Evolutionary conservation across 2,888 invertebrate genomes (phyloP).

Genomic region (Chymomyza caudatula): DNA sequence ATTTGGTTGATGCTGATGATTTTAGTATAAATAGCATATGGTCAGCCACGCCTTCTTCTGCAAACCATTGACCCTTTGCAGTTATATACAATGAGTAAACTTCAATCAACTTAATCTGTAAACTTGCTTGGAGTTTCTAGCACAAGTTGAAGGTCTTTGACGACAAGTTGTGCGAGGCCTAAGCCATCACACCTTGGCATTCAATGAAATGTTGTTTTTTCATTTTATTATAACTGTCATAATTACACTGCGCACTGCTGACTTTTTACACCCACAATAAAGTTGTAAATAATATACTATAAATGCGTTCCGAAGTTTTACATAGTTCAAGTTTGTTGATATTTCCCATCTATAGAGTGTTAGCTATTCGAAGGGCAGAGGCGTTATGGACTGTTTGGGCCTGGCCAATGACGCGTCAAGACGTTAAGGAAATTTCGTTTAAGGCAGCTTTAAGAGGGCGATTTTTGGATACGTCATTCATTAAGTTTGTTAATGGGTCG

Average conservation of each 20-base stretch:
- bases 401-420: background rate
- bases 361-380: background rate
- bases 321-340: background rate
- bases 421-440: background rate
- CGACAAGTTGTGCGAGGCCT: background rate
- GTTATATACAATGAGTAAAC: background rate
- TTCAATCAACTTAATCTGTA: background rate
- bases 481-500: too few relatives aligned
- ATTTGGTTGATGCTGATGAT: too few relatives aligned
- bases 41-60: too few relatives aligned
- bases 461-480: too few relatives aligned
- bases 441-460: background rate
- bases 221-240: background rate
- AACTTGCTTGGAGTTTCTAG: background rate
- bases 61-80: too few relatives aligned
- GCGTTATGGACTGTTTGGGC: background rate
- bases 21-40: too few relatives aligned
- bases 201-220: background rate
- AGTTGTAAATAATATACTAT: background rate
- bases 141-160: background rate
- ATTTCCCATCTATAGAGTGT: background rate
- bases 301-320: background rate
- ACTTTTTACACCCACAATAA: background rate
- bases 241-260: background rate
- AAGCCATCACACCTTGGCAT: background rate